These are phyloP conservation scores for Ips nitidus DNA, from an alignment of 1,140 invertebrate genomes.

Conservation along the genomic window DNA sequence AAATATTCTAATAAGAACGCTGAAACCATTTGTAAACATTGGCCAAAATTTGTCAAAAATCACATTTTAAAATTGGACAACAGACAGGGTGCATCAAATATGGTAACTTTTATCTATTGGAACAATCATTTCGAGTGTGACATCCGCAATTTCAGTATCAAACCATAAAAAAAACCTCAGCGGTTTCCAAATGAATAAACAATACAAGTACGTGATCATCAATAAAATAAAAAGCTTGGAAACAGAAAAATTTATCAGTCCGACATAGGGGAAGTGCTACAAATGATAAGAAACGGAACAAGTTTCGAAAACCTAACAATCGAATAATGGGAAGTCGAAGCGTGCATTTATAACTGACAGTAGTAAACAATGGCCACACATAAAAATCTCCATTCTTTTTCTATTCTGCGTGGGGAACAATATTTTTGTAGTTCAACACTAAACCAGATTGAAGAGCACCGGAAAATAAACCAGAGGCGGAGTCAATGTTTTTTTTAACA, in stretches of 20 bases:
- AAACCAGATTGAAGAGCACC: constrained; percentile 4
- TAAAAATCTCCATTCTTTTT: constrained; percentile 14
- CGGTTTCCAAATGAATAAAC: too few relatives aligned
- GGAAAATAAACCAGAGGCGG: neutral
- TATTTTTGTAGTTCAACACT: constrained; percentile 4
- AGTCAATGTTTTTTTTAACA: neutral
- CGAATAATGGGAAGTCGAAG: constrained; percentile 12
- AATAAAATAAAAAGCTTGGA: too few relatives aligned
- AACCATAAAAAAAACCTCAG: too few relatives aligned
- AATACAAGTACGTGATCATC: too few relatives aligned
- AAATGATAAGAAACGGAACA: constrained; percentile 13
- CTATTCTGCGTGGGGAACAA: constrained; percentile 5
- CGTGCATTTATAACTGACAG: constrained; percentile 21
- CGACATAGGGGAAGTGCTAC: neutral
- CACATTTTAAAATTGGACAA: too few relatives aligned
- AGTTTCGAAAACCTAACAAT: constrained; percentile 9
- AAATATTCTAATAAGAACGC: too few relatives aligned
- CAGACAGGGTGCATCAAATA: too few relatives aligned
- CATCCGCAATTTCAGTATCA: too few relatives aligned
- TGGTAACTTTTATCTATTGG: too few relatives aligned
- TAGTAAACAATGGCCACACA: constrained; percentile 18
- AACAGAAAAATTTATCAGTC: neutral
- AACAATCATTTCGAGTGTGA: too few relatives aligned
- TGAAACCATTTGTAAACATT: too few relatives aligned
- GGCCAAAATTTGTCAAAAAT: too few relatives aligned